These are phyloP conservation scores for Nomada ruficornis DNA, from an alignment of 2,888 invertebrate species.

Conservation along the genomic window DNA sequence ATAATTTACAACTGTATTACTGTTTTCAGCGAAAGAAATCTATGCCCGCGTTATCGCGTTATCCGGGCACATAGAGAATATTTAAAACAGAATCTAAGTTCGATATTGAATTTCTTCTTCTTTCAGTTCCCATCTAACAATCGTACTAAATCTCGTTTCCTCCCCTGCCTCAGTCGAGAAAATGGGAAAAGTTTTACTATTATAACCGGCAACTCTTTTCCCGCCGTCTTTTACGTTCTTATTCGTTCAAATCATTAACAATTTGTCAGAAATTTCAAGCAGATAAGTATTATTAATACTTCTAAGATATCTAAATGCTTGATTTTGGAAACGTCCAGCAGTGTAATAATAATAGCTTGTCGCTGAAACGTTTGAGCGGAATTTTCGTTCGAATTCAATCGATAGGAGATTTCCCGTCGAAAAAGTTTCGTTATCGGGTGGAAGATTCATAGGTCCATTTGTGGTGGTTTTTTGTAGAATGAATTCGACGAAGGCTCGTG, in stretches of 20 bases:
- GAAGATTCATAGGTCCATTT: background rate
- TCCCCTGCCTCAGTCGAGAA: background rate
- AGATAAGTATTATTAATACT: too few species aligned
- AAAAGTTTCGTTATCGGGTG: background rate
- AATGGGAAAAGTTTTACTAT: constrained; percentile 2
- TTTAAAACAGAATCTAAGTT: background rate
- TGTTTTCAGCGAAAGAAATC: too few species aligned
- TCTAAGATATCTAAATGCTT: too few species aligned
- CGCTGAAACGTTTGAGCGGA: background rate
- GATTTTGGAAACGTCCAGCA: too few species aligned
- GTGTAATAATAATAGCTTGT: too few species aligned
- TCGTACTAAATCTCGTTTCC: background rate
- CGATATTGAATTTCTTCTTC: background rate
- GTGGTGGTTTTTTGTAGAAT: background rate
- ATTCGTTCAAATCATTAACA: background rate
- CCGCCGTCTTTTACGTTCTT: background rate
- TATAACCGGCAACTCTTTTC: too few species aligned
- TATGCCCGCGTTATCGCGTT: too few species aligned
- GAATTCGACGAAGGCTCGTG: constrained; percentile 19
- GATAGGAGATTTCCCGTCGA: background rate
- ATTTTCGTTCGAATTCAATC: constrained; percentile 38
- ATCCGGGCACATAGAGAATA: background rate
- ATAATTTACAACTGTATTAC: too few species aligned
- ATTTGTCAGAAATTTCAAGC: too few species aligned
- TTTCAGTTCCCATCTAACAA: background rate